Base-by-base conservation (phyloP, 2,113 vertebrate species). In the Castor canadensis region DNA sequence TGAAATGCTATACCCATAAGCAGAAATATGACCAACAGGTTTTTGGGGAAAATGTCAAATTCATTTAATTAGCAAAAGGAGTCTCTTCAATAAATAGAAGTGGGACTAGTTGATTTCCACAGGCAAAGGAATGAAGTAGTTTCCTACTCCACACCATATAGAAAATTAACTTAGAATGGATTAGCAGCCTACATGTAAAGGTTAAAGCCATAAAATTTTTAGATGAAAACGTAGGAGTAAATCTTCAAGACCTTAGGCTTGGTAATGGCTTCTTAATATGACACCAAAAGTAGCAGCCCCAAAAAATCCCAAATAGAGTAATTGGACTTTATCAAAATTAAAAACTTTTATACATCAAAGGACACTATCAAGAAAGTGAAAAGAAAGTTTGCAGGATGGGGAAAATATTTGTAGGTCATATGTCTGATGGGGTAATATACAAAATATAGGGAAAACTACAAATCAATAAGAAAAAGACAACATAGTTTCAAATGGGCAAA, bases 181-280 rank as follows among this genome's bases (percentile, higher is more conserved):
- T 80, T 32, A 81, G 40, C 3, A 79, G 38, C 12, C 2, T 69
- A 76, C n/a, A 38, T n/a, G 30, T n/a, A 84, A 94, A 1, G 26
- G 22, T 30, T 81, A 94, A 80, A 58, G 17, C 28, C n/a, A 22
- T 75, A 54, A 82, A 90, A 87, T 11, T 75, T 26, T 69, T 80
- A 84, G 38, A 79, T 73, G 45, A 73, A 73, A 88, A 73, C 73
- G 35, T 4, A n/a, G 7, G 64, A 16, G 43, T 80, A 88, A 91
- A 91, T 47, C 19, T 87, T 91, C 47, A 79, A 66, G 40, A 91
- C 15, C 38, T 88, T 91, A 20, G 43, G 89, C 73, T 91, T 91
- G 91, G 32, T 35, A 67, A 60, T 90, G 15, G 32, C 66, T 85
- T 87, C 49, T 88, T 96, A 85, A 67, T n/a, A 83, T 80, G 72